These are phyloP conservation scores for Vesta saturnalis DNA, from an alignment of 2,888 invertebrate species.

Conservation along the genomic window DNA sequence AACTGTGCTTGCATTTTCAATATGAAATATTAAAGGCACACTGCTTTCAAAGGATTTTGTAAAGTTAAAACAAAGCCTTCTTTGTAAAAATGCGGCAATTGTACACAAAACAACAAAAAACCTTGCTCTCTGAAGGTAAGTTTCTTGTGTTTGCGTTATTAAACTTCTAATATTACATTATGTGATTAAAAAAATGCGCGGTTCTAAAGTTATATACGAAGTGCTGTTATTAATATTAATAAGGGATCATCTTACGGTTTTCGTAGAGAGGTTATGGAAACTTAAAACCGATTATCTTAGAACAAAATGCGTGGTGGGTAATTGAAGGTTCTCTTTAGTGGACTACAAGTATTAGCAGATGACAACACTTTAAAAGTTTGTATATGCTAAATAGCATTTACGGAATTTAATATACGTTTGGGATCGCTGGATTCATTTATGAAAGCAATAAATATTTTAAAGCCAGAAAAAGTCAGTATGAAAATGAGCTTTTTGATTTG, in stretches of 20 bases:
- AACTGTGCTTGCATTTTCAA: neutral
- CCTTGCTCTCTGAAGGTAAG: no score
- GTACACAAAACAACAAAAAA: neutral
- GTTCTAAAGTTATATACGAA: neutral
- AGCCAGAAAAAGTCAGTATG: no score
- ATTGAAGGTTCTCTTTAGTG: neutral
- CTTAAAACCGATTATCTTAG: slow-evolving; percentile 4
- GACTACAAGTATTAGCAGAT: neutral
- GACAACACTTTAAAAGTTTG: neutral
- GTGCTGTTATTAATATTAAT: neutral
- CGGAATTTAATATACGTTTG: neutral
- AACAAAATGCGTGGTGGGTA: neutral
- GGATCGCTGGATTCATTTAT: no score
- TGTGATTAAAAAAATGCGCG: neutral
- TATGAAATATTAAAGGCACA: neutral
- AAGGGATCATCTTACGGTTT: slow-evolving; percentile 4
- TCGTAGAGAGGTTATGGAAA: neutral
- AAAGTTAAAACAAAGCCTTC: neutral
- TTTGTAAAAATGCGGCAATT: neutral
- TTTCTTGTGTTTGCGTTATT: neutral
- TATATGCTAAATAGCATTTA: neutral
- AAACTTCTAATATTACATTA: neutral
- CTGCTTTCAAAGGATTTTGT: neutral
- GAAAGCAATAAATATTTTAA: no score
- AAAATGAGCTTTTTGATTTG: no score